Percentiles rank a stretch among this genome's conserved stretches.
phyloP scores from a whole-genome alignment of 1,140 invertebrate genomes.

The Drosophila subobscura region DNA sequence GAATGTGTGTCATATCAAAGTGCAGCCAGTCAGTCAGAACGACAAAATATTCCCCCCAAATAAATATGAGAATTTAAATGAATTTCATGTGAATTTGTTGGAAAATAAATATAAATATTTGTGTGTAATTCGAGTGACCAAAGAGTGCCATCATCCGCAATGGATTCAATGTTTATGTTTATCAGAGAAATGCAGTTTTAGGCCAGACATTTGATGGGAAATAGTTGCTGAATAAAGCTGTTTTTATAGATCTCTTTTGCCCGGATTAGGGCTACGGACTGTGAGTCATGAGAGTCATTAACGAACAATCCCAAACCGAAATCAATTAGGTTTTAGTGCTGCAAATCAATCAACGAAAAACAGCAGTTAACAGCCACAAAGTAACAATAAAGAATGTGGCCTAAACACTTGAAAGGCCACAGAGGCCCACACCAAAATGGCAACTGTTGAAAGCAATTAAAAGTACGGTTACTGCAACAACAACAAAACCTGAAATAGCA shows the following conservation, averaged over 20 bases:
- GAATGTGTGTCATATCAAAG: slow-evolving; percentile 49
- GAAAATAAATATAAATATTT: slow-evolving; percentile 8
- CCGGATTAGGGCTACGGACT: too few relatives aligned
- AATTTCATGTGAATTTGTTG: slow-evolving; percentile 25
- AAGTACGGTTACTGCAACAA: slow-evolving; percentile 18
- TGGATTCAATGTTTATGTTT: too few relatives aligned
- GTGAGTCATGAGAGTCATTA: too few relatives aligned
- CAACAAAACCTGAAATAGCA: slow-evolving; percentile 43
- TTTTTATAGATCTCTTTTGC: too few relatives aligned
- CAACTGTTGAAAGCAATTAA: slow-evolving; percentile 36
- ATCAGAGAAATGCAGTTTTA: slow-evolving; percentile 26
- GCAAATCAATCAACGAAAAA: slow-evolving; percentile 8
- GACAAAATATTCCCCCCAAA: slow-evolving; percentile 1
- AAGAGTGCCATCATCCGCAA: slow-evolving; percentile 7
- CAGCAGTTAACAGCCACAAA: slow-evolving; percentile 1
- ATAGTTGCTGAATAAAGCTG: too few relatives aligned
- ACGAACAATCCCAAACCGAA: background rate
- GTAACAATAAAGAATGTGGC: slow-evolving; percentile 22
- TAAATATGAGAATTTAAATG: slow-evolving; percentile 25
- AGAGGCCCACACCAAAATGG: slow-evolving; percentile 7
- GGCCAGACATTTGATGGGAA: slow-evolving; percentile 5
- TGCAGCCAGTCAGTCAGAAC: slow-evolving; percentile 5
- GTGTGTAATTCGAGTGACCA: slow-evolving; percentile 12
- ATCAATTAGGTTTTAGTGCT: background rate
- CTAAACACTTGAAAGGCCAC: slow-evolving; percentile 22